Base-by-base conservation (phyloP, 2,888 invertebrate species). In the Dichetophora obliterata region DNA sequence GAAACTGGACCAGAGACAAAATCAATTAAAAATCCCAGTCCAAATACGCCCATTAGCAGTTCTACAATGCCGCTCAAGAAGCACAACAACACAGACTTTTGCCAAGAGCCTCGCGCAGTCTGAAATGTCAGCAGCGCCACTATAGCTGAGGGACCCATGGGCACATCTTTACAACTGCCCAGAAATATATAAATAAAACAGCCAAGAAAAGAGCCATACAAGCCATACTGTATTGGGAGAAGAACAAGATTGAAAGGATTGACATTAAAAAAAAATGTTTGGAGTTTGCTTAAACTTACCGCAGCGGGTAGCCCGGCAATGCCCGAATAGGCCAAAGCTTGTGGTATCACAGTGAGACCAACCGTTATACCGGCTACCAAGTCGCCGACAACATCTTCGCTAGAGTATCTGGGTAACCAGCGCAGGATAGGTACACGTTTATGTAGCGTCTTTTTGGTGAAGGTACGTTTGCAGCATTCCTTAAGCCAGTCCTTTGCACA, bases 121-220 rank as follows among this genome's bases (percentile, higher is more conserved):
- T 95, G 95, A 88, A 91, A 94, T 0, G 96, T 96, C 82, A 98
- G 91, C 76, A 98, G 90, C 4, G 97, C 95, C 81, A 96, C 94
- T 84, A 98, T 96, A 79, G 98, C 97, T 2, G 97, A 97, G 19
- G 98, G 98, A 14, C 98, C 97, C 83, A 97, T 92, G 0, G 97
- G 97, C 78, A 97, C 95, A 88, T 97, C 97, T 88, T 96, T 96
- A 86, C 96, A 96, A 80, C 96, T 96, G 66, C 98, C 98, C 82
- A 98, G 92, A 82, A 98, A 90, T 83, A 96, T 94, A 91, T 98
- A 98, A 79, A 97, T 91, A 89, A 98, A 94, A 88, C 95, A 95
- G 63, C 97, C 96, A 85, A 97, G 90, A 90, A 98, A 98, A n/a
- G 97, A 96, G 73, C 96, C 95, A 90, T 98, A 98, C 71, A 98